Evolutionary conservation across 2,113 vertebrate species (phyloP).

Genomic region (Phocoena phocoena): DNA sequence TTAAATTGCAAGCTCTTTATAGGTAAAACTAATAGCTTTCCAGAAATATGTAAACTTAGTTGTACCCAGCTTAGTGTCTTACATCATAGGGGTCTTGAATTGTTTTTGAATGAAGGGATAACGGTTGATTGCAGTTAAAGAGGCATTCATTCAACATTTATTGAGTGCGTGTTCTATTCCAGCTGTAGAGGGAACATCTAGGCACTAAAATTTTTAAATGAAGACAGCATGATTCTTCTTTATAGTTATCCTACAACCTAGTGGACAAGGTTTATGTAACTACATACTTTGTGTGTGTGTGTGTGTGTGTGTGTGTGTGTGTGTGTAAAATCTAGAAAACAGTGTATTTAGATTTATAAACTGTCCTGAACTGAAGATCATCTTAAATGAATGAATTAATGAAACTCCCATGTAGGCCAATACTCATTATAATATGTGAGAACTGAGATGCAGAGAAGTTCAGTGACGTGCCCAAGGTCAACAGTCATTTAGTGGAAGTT

Average conservation of each 20-base stretch:
- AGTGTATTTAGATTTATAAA: not conserved
- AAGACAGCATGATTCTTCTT: not conserved
- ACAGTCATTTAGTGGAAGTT: not conserved
- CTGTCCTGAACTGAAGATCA: not conserved
- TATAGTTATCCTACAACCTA: not conserved
- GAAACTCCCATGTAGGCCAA: not conserved
- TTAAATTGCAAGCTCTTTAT: not conserved
- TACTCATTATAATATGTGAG: not conserved
- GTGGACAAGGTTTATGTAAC: not conserved
- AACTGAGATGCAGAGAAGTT: not conserved
- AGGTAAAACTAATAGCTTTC: not conserved
- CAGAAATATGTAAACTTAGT: not conserved
- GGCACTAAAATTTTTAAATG: not conserved
- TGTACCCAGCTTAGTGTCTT: not conserved
- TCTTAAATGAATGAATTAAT: not conserved
- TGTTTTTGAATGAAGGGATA: not conserved
- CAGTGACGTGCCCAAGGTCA: not conserved
- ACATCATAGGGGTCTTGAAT: not conserved
- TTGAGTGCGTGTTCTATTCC: not conserved
- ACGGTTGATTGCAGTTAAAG: not conserved
- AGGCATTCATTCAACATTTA: not conserved
- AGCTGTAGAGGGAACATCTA: not conserved
- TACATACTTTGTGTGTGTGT: not conserved
- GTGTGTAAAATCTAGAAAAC: not conserved
- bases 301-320: not conserved